Base-by-base conservation (phyloP, 2,888 invertebrate genomes). In the Parnassius glacialis region DNA sequence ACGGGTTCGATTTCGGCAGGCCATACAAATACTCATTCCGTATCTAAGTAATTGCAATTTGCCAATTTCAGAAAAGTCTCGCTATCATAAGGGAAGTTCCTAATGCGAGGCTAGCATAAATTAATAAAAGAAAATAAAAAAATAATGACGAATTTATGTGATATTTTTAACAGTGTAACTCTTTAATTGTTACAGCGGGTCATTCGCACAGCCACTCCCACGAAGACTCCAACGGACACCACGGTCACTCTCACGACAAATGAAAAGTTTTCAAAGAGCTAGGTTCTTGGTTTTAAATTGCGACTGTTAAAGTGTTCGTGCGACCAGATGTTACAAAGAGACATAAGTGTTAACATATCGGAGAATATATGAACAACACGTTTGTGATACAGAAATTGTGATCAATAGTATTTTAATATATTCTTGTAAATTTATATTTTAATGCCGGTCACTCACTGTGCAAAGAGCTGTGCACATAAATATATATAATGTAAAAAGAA, bases 141-240 rank as follows among this genome's bases (percentile, higher is more conserved):
- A 34, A 34, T 5, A 34, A 34, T 5, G 5, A 34, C 5, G 1
- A 34, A 34, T 34, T 34, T 34, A 34, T 34, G 7, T 7, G 34
- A 7, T 7, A 0, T 34, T 25, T 25, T 25, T 25, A 25, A 25
- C 25, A n/a, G 25, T 25, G 11, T 45, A 12, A 10, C 64, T 59
- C 51, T 65, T 62, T 69, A 68, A 65, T 25, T 68, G 64, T 82
- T 80, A 34, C 83, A 90, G 89, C 86, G 66, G 78, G 78, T 1
- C 88, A 88, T 70, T 75, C 87, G 0, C 88, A 86, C 76, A 81
- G 76, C 51, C 89, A 81, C 66, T 71, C 75, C 11, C 74, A 77
- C 55, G 76, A 72, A 0, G 71, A 80, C 61, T 71, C 65, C 56
- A 78, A 79, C 64, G 71, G 65, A 52, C 78, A 73, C 61, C 57